These are phyloP conservation scores for Phaethon lepturus DNA, from an alignment of 2,113 vertebrate species.

Conservation along the genomic window DNA sequence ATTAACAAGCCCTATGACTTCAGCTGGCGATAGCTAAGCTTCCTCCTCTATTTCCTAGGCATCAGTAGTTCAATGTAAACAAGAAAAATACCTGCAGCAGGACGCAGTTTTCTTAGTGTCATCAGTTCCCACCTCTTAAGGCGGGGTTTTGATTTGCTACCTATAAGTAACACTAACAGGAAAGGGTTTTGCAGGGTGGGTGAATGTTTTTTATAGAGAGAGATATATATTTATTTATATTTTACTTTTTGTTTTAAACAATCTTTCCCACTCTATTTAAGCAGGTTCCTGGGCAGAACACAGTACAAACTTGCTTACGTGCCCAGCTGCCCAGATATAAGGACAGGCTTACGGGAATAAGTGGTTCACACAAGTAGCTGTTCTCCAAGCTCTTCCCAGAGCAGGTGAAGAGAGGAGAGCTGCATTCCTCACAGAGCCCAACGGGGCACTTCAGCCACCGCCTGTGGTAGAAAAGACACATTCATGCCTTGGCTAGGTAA, in stretches of 20 bases:
- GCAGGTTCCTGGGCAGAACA: neutral
- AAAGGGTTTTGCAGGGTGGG: neutral
- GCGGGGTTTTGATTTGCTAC: neutral
- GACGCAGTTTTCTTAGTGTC: neutral
- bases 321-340: neutral
- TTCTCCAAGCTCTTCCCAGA: neutral
- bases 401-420: fast-evolving
- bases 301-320: neutral
- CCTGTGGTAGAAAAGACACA: neutral
- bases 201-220: neutral
- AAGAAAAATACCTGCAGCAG: neutral
- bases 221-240: neutral
- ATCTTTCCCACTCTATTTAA: neutral
- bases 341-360: neutral
- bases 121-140: neutral
- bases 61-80: neutral
- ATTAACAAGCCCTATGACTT: neutral
- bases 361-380: neutral
- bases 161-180: neutral
- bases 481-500: neutral
- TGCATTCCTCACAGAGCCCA: neutral
- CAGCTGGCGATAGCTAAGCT: neutral
- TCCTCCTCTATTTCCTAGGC: neutral
- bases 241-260: neutral
- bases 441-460: neutral